Percentiles rank a stretch among this genome's conserved stretches.
phyloP scores from a whole-genome alignment of 2,888 invertebrate genomes.

The Vannuccia rotundouncinata region DNA sequence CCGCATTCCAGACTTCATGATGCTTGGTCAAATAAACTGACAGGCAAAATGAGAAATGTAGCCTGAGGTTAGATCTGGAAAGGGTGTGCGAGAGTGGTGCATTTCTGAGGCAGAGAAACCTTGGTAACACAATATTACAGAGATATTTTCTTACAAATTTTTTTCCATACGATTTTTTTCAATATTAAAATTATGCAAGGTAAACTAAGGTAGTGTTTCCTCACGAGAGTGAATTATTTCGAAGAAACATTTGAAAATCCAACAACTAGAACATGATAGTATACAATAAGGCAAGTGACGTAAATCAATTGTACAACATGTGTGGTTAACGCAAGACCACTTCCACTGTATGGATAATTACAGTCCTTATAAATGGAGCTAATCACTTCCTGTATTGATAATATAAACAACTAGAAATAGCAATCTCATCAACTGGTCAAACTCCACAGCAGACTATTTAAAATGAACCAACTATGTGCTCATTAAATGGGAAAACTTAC shows the following conservation, averaged over 20 bases:
- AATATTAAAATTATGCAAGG: too few species aligned
- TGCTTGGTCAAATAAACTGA: constrained; percentile 22
- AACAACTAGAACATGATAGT: too few species aligned
- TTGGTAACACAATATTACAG: background rate
- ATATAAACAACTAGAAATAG: background rate
- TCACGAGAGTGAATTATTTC: too few species aligned
- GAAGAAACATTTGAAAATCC: too few species aligned
- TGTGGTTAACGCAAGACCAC: too few species aligned
- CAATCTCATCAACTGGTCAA: background rate
- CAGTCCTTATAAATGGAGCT: background rate
- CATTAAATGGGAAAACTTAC: constrained; percentile 62
- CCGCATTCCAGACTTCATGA: background rate
- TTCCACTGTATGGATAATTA: background rate
- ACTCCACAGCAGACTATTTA: background rate
- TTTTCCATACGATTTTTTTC: too few species aligned
- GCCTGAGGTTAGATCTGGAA: background rate
- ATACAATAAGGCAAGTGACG: too few species aligned
- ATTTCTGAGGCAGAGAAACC: background rate
- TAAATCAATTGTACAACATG: too few species aligned
- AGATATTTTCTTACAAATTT: too few species aligned
- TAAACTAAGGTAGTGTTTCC: too few species aligned
- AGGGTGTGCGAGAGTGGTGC: background rate
- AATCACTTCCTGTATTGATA: background rate
- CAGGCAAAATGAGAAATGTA: constrained; percentile 12
- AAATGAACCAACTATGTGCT: too few species aligned